These are phyloP conservation scores for Dryobota labecula DNA, from an alignment of 2,888 invertebrate genomes.

Conservation along the genomic window DNA sequence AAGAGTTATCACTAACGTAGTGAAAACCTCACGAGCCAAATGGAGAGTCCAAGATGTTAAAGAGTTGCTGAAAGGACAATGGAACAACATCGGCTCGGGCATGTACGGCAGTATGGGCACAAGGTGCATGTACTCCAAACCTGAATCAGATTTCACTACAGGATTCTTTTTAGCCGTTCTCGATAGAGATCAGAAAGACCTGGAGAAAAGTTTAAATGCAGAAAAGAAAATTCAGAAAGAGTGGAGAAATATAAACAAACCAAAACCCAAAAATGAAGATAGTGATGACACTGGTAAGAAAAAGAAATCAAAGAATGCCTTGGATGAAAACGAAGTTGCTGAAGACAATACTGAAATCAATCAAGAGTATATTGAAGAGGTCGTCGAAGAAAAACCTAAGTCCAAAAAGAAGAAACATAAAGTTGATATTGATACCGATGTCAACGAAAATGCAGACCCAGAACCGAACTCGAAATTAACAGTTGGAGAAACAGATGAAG, in stretches of 20 bases:
- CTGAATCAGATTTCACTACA: conserved; percentile 95
- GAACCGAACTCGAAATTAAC: neutral
- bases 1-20: conserved; percentile 94
- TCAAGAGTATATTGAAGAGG: conserved; percentile 29
- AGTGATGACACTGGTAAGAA: conserved; percentile 4
- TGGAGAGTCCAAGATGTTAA: conserved; percentile 92
- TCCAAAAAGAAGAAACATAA: conserved; percentile 69
- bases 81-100: conserved; percentile 92
- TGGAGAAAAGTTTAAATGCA: conserved; percentile 70
- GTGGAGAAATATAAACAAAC: conserved; percentile 30
- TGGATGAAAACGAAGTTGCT: conserved; percentile 57
- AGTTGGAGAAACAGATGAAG: conserved; percentile 20
- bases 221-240: conserved; percentile 53
- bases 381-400: conserved; percentile 38
- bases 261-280: conserved; percentile 23
- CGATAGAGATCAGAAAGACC: conserved; percentile 90
- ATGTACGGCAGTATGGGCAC: conserved; percentile 92
- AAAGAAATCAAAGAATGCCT: conserved; percentile 20
- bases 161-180: conserved; percentile 99
- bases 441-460: conserved; percentile 20
- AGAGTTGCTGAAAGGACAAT: conserved; percentile 91
- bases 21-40: conserved; percentile 88
- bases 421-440: conserved; percentile 26
- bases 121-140: conserved; percentile 94
- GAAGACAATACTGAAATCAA: conserved; percentile 38